Evolutionary conservation across 2,888 invertebrate genomes (phyloP).

Genomic region (Coleophora flavipennella): DNA sequence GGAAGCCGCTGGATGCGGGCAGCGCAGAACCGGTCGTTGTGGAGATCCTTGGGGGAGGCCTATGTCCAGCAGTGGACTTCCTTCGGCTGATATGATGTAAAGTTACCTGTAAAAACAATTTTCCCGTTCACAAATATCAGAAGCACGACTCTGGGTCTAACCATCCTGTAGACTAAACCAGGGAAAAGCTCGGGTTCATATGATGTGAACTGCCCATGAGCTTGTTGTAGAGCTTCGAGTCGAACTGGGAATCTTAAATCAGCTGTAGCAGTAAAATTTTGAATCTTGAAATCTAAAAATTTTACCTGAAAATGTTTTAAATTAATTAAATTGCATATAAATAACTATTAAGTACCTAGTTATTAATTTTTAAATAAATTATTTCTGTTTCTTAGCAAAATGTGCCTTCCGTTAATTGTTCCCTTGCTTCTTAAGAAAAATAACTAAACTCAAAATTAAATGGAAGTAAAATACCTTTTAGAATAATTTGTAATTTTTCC

Average conservation of each 20-base stretch:
- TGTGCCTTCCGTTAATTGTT: too few species aligned
- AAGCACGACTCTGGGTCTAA: constrained; percentile 95
- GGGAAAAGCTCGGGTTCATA: constrained; percentile 99
- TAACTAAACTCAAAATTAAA: too few species aligned
- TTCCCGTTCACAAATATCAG: constrained; percentile 99
- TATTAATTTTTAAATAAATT: not conserved
- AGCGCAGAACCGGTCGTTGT: too few species aligned
- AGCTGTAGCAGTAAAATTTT: constrained; percentile 83
- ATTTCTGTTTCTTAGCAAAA: too few species aligned
- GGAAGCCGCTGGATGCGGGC: too few species aligned
- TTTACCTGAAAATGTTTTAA: constrained; percentile 70
- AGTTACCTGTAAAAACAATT: constrained; percentile 89
- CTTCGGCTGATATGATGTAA: too few species aligned
- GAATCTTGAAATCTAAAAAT: constrained; percentile 84
- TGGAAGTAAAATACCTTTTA: too few species aligned
- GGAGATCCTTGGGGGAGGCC: too few species aligned
- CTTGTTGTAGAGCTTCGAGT: constrained; percentile 80
- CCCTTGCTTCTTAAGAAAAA: too few species aligned
- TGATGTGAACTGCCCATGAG: constrained; percentile 84
- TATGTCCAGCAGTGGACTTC: too few species aligned
- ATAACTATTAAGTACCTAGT: not conserved
- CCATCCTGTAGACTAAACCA: constrained; percentile 98
- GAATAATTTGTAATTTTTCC: too few species aligned
- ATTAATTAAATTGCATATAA: not conserved
- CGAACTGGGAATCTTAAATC: constrained; percentile 83